Evolutionary conservation across 1,140 invertebrate genomes (phyloP).

Genomic region (Pantala flavescens): DNA sequence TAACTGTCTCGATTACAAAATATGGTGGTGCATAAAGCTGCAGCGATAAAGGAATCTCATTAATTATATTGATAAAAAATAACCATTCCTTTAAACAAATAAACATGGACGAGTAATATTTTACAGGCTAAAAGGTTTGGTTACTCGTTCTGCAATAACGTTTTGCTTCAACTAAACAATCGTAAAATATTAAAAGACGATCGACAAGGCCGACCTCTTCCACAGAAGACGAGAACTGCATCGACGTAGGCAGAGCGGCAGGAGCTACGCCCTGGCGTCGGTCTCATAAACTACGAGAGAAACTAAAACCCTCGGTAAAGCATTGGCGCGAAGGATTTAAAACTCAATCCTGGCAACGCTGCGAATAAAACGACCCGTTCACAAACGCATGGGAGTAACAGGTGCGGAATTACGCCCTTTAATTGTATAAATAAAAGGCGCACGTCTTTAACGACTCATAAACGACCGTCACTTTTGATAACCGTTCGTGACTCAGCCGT

Average conservation of each 20-base stretch:
- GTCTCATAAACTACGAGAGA: too few species aligned
- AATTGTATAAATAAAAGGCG: not conserved
- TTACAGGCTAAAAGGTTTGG: too few species aligned
- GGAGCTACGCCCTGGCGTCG: not conserved
- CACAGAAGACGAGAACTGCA: not conserved
- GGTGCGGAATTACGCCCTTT: not conserved
- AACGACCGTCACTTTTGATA: not conserved
- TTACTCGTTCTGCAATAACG: too few species aligned
- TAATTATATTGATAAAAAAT: too few species aligned
- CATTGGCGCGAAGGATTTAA: not conserved
- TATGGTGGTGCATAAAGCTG: too few species aligned
- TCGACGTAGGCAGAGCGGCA: not conserved
- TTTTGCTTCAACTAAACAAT: too few species aligned
- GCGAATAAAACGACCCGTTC: too few species aligned
- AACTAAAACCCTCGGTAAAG: not conserved
- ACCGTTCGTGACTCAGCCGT: conserved; percentile 2
- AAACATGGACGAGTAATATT: too few species aligned
- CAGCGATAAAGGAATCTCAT: too few species aligned
- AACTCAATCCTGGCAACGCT: not conserved
- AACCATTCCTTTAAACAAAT: too few species aligned
- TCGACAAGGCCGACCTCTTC: not conserved
- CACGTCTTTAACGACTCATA: not conserved
- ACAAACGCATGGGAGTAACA: not conserved
- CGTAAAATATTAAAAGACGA: too few species aligned
- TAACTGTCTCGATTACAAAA: too few species aligned